Percentiles rank a stretch among this genome's conserved stretches.
Evolutionary conservation across 2,113 vertebrate species (phyloP).

Genomic region (Charadrius vociferus): DNA sequence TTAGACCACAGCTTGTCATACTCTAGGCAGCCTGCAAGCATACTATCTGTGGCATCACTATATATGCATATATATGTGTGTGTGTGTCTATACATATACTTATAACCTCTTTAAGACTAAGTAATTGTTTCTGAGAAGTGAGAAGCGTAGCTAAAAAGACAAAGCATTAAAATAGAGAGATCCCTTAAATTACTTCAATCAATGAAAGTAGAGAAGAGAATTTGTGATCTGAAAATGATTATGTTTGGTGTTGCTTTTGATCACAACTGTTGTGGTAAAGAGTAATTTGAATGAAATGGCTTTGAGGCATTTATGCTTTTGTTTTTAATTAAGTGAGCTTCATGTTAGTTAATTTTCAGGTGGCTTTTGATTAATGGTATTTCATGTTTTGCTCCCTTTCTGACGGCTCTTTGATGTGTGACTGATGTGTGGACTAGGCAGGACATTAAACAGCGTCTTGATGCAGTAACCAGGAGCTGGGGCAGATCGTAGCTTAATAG

Average conservation of each 20-base stretch:
- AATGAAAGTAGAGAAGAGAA: background rate
- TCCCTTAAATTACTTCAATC: background rate
- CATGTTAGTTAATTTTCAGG: background rate
- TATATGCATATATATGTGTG: accelerated
- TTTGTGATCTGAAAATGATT: conserved; percentile 13
- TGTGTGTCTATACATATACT: background rate
- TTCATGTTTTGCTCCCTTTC: conserved; percentile 13
- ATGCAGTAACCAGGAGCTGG: background rate
- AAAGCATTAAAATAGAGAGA: background rate
- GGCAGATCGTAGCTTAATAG: background rate
- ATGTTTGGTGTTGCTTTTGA: background rate
- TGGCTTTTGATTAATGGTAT: conserved; percentile 12
- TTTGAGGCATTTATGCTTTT: conserved; percentile 27
- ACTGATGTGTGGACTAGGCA: background rate
- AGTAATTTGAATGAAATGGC: background rate
- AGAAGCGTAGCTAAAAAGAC: background rate
- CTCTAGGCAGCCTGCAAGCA: too few species aligned
- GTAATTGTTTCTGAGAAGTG: background rate
- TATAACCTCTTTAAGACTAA: background rate
- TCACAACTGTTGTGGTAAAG: background rate
- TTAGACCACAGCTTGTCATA: background rate
- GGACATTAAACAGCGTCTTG: background rate
- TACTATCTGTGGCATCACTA: background rate
- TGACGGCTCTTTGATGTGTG: background rate
- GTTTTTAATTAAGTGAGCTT: conserved; percentile 42